Evolutionary conservation across 2,888 invertebrate species (phyloP).

Genomic region (Carpatolechia fugitivella): DNA sequence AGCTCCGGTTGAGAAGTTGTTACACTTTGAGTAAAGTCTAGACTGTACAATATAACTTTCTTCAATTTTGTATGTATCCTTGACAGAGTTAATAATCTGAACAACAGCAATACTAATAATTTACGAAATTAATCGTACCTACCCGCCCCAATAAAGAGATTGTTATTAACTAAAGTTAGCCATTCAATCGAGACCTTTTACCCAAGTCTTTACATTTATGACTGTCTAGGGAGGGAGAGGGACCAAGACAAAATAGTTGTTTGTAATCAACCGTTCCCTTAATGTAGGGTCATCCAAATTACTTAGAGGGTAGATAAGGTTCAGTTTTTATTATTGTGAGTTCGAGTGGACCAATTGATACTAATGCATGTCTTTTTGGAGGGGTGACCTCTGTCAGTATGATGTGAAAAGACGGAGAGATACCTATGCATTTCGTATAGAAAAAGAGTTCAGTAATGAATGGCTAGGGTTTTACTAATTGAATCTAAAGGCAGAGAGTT

Average conservation of each 20-base stretch:
- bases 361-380: conserved; percentile 28
- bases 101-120: conserved; percentile 11
- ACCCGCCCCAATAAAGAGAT: conserved; percentile 30
- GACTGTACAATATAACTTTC: neutral
- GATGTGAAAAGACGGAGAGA: neutral
- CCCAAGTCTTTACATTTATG: conserved; percentile 30
- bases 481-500: too few species aligned
- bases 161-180: conserved; percentile 32
- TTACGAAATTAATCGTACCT: conserved; percentile 20
- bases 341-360: conserved; percentile 53
- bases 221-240: conserved; percentile 27
- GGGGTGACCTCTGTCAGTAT: conserved; percentile 10
- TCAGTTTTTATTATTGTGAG: conserved; percentile 69
- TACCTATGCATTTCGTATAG: conserved; percentile 8
- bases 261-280: conserved; percentile 60
- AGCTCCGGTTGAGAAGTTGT: too few species aligned
- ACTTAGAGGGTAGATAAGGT: conserved; percentile 69
- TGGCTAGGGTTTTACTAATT: too few species aligned
- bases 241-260: conserved; percentile 51
- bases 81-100: neutral
- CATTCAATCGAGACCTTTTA: conserved; percentile 28
- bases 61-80: neutral
- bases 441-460: too few species aligned
- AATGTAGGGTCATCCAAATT: conserved; percentile 63
- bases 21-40: neutral